Evolutionary conservation across 1,140 invertebrate species (phyloP).

Genomic region (Penaeus chinensis): DNA sequence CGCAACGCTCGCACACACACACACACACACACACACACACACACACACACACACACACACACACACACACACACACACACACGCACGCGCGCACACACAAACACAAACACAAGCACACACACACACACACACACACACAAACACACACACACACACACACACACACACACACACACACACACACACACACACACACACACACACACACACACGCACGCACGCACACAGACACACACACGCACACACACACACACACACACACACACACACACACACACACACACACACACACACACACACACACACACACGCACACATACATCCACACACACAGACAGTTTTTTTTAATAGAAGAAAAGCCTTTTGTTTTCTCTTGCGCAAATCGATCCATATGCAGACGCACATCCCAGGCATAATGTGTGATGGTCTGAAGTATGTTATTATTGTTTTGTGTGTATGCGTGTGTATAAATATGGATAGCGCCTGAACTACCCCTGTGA

Average conservation of each 20-base stretch:
- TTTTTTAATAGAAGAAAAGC: too few species aligned
- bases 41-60: not conserved
- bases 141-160: not conserved
- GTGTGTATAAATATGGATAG: too few species aligned
- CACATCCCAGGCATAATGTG: too few species aligned
- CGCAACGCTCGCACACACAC: too few species aligned
- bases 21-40: too few species aligned
- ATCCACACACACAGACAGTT: too few species aligned
- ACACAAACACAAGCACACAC: not conserved
- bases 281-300: slow-evolving; percentile 9
- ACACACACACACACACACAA: not conserved
- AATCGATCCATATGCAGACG: too few species aligned
- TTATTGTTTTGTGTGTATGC: too few species aligned
- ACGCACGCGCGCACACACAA: not conserved
- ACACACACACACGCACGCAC: not conserved
- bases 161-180: not conserved
- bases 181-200: not conserved
- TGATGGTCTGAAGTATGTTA: too few species aligned
- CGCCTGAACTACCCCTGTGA: too few species aligned
- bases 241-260: slow-evolving; percentile 4
- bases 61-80: not conserved
- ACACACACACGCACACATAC: not conserved
- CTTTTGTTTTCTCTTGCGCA: too few species aligned
- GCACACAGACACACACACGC: not conserved
- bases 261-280: not conserved